These are phyloP conservation scores for Carlito syrichta DNA, from an alignment of 2,113 vertebrate genomes.

Conservation along the genomic window DNA sequence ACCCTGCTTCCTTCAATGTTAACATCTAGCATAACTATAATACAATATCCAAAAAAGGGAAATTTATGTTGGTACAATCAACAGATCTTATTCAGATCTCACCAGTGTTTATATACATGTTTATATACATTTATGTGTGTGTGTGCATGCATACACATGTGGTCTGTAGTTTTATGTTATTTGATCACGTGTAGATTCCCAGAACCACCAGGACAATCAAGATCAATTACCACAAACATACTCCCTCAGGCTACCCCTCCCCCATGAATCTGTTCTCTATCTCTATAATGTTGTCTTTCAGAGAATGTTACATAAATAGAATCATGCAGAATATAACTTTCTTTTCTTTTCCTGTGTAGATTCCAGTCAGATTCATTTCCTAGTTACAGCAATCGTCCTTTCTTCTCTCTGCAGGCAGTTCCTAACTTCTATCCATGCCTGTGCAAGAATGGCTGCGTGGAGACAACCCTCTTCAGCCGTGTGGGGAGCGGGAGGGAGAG, in stretches of 20 bases:
- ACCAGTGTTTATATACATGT: neutral
- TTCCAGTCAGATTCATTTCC: slow-evolving; percentile 47
- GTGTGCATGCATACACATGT: neutral
- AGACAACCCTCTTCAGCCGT: neutral
- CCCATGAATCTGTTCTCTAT: neutral
- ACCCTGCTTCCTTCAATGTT: neutral
- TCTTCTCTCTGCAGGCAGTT: neutral
- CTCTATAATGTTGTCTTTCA: neutral
- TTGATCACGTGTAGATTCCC: neutral
- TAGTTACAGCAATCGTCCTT: slow-evolving; percentile 2
- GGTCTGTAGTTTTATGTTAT: neutral
- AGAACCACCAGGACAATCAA: neutral
- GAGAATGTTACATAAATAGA: neutral
- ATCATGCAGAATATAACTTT: neutral
- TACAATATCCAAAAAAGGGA: neutral
- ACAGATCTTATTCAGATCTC: neutral
- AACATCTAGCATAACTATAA: neutral
- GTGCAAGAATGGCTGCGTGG: too few relatives aligned
- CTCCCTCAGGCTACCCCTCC: too few relatives aligned
- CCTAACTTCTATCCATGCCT: too few relatives aligned
- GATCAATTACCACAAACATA: neutral
- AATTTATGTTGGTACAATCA: neutral
- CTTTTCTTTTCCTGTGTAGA: slow-evolving; percentile 1
- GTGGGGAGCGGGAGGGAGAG: neutral
- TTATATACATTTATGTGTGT: neutral